Percentiles rank a stretch among this genome's conserved stretches.
Conservation (phyloP, 2,888 invertebrate genomes). For the Micoletzkya japonica region DNA sequence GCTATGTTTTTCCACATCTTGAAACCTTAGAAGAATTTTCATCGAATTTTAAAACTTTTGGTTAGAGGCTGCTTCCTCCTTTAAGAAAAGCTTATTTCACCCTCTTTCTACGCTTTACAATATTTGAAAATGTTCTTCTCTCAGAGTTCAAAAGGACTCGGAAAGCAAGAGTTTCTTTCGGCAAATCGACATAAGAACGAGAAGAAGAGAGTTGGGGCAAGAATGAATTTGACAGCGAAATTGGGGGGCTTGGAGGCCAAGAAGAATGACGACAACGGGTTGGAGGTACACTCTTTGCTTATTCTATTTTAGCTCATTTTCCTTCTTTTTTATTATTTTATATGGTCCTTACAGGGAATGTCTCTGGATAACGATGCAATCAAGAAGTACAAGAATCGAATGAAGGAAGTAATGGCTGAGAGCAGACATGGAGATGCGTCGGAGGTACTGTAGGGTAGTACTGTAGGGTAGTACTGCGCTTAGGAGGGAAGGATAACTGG, state of each 20-base stretch:
- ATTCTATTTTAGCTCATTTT: not conserved
- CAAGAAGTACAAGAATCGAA: constrained; percentile 2
- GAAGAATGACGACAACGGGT: not conserved
- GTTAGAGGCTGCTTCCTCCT: too few species aligned
- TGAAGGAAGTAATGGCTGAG: constrained; percentile 15
- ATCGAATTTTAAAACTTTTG: too few species aligned
- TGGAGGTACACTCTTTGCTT: not conserved
- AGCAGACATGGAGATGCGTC: constrained; percentile 5
- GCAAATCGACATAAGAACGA: constrained; percentile 19
- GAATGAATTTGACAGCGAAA: constrained; percentile 3
- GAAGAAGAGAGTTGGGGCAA: constrained; percentile 8
- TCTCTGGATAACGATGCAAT: constrained; percentile 7
- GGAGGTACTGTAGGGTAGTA: constrained; percentile 10
- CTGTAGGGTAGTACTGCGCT: too few species aligned
- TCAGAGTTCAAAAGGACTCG: too few species aligned
- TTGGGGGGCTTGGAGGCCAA: not conserved
- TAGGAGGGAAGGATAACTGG: not conserved
- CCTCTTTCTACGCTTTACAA: too few species aligned
- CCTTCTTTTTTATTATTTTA: not conserved
- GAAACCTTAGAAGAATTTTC: too few species aligned
- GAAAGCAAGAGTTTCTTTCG: constrained; percentile 17
- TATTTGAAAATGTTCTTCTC: too few species aligned
- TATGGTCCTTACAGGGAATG: not conserved
- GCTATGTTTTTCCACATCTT: too few species aligned
- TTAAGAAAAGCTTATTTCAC: too few species aligned